Percentiles rank a stretch among this genome's conserved stretches.
Evolutionary conservation across 2,888 invertebrate genomes (phyloP).

Genomic region (Thalpophila matura): DNA sequence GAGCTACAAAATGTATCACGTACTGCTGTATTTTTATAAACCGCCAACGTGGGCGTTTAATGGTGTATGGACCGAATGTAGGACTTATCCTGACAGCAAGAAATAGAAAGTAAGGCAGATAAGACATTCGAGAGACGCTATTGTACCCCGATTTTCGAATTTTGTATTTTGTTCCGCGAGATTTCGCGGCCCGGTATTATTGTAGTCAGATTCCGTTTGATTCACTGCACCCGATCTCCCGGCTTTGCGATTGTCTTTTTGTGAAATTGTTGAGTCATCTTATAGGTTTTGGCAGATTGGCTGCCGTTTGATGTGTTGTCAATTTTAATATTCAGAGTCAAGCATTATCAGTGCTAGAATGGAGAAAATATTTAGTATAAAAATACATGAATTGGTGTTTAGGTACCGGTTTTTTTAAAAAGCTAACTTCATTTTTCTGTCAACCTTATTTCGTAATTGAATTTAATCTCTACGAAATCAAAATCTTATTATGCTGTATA

Average conservation of each 20-base stretch:
- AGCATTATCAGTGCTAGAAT: conserved; percentile 5
- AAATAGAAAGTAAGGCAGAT: conserved; percentile 63
- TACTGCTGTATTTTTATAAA: conserved; percentile 77
- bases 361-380: conserved; percentile 13
- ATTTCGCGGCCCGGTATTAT: conserved; percentile 42
- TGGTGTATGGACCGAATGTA: conserved; percentile 68
- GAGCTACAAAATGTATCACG: conserved; percentile 69
- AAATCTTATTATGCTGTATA: conserved; percentile 58
- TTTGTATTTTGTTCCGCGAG: conserved; percentile 39
- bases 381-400: too few species aligned
- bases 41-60: conserved; percentile 73
- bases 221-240: conserved; percentile 50
- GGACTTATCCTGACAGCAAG: conserved; percentile 61
- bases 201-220: conserved; percentile 44
- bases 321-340: conserved; percentile 26
- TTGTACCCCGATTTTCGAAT: conserved; percentile 48
- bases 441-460: conserved; percentile 45
- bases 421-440: conserved; percentile 15
- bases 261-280: conserved; percentile 28
- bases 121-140: conserved; percentile 25
- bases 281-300: conserved; percentile 25
- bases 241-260: conserved; percentile 46
- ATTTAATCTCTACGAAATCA: conserved; percentile 56
- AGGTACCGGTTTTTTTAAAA: too few species aligned
- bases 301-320: conserved; percentile 9